Evolutionary conservation across 2,113 vertebrate species (phyloP), one percentile per base, ranked within the genome.

Genomic region (Anhinga anhinga): DNA sequence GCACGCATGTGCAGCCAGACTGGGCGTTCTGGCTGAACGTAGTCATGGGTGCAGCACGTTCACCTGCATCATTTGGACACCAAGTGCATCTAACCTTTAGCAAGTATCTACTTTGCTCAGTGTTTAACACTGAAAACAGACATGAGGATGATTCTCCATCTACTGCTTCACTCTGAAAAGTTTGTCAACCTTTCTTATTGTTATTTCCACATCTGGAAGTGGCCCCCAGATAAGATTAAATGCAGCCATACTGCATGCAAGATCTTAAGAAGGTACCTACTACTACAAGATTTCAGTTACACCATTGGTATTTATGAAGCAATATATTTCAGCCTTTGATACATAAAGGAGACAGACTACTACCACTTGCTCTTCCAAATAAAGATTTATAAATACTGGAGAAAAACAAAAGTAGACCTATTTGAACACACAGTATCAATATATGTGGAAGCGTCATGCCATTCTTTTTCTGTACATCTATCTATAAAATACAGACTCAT

Each of bases 1-100:
- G 14, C 22, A 14, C 2, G 5, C 1, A 0, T 8, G 16, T 30
- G 53, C 16, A 47, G 15, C 13, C 36, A 45, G 53, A 38, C 4
- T 12, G 25, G 15, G 21, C 12, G n/a, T 70, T 76, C 25, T 44
- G 49, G 5, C 11, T 62, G 36, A 61, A 56, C 1, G 4, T 0
- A 47, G 15, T 3, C 30, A 34, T 6, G 2, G 32, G 4, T 20
- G 5, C 13, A 58, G 21, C 7, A 44, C 5, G 9, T 55, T 76
- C 53, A 56, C 29, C 45, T 45, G 27, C 25, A 0, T 40, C 9
- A 5, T 3, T 20, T 21, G 11, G 9, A 59, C 8, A n/a, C 9
- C 7, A 55, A 14, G 36, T 15, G 5, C 11, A 84, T 5, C 17
- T 1, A 0, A 13, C 15, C 15, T 78, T 84, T 5, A 67, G 15